Base-by-base conservation (phyloP, 1,140 invertebrate species). In the Diploscapter pachys region DNA sequence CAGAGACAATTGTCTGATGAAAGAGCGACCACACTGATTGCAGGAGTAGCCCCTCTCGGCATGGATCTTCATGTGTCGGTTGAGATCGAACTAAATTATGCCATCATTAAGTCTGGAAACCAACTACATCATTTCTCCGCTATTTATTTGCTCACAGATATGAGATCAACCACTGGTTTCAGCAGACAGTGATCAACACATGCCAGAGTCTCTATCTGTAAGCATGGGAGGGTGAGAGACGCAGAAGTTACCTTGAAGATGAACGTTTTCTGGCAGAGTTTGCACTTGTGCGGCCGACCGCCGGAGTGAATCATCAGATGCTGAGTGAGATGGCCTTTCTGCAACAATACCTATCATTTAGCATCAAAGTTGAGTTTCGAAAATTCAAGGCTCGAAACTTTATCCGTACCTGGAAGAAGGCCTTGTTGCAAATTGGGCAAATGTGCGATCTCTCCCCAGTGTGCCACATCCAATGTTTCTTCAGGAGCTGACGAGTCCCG, bases 401-500 rank as follows among this genome's bases (percentile, higher is more conserved):
- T 54, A 31, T 70, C 48, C 51, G 63, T 63, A 79, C 82, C 73
- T 83, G 82, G 57, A 82, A 83, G 73, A 83, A 83, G 4, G 81
- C 83, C 63, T 85, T 85, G 69, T 74, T 77, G 67, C 83, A 85
- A 52, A 75, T 70, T 5, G 66, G 67, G 59, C 83, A 85, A 50
- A 84, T 79, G 63, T 85, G 83, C 48, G 76, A 78, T 59, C 83
- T 49, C 76, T 86, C 79, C 62, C 83, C 83, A 48, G 94, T 98
- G 81, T 99, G 96, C 59, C 99, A 96, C 81, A 99, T 89, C 86
- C 96, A 92, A 87, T 98, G 96, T 84, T 98, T 98, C 87, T 97
- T 95, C 5, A 98, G 88, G 85, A 98, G 94, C 13, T 96, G 95
- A 76, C 96, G 88, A 86, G 98, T 95, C 0, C 95, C 97, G 87